These are phyloP conservation scores for Dyspetes luteomarginatus DNA, from an alignment of 2,888 invertebrate species.

Conservation along the genomic window DNA sequence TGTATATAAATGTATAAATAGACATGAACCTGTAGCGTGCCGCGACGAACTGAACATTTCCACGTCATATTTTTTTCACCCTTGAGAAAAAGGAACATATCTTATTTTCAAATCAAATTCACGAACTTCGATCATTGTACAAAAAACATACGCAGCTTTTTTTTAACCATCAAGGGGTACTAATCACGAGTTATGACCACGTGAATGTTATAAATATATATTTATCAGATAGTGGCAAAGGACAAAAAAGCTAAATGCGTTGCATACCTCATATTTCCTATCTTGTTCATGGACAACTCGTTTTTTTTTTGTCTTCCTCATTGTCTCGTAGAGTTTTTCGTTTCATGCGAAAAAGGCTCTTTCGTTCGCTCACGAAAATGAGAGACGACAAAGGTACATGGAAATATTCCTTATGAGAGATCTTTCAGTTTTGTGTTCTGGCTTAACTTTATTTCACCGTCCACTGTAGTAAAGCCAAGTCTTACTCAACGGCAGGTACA, in stretches of 20 bases:
- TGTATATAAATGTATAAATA: background rate
- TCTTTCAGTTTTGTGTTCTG: too few relatives aligned
- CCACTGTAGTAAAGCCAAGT: background rate
- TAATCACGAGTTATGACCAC: background rate
- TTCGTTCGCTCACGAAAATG: too few relatives aligned
- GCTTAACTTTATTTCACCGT: background rate
- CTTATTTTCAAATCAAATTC: background rate
- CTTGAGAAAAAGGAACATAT: background rate
- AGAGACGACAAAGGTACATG: too few relatives aligned
- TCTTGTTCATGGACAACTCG: too few relatives aligned
- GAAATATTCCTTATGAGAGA: background rate
- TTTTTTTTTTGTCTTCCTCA: too few relatives aligned
- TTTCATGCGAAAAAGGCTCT: background rate
- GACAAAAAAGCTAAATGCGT: too few relatives aligned
- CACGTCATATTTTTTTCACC: slow-evolving; percentile 12
- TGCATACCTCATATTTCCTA: too few relatives aligned
- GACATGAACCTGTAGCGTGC: slow-evolving; percentile 31
- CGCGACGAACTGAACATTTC: slow-evolving; percentile 40
- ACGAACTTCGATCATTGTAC: background rate
- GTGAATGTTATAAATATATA: background rate
- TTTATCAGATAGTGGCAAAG: too few relatives aligned
- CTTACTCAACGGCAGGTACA: background rate
- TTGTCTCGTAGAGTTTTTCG: background rate
- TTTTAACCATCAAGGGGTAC: background rate
- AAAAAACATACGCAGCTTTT: background rate